phyloP scores from a whole-genome alignment of 2,888 invertebrate species.

The Ferrisia virgata region DNA sequence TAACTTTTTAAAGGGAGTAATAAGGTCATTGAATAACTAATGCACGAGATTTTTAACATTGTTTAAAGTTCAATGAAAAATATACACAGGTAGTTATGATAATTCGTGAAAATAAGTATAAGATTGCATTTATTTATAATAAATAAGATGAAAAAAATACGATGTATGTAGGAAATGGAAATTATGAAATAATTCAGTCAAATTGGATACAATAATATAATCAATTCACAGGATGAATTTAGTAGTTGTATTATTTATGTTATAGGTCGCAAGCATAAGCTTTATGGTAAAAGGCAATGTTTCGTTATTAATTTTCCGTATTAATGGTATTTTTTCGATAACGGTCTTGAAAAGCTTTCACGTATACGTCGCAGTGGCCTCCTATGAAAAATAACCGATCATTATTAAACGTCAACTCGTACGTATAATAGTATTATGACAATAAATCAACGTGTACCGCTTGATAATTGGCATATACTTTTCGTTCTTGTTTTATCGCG shows the following conservation, averaged over 20 bases:
- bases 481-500: slow-evolving; percentile 24
- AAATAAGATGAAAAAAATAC: background rate
- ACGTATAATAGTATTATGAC: background rate
- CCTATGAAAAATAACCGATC: slow-evolving; percentile 2
- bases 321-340: slow-evolving; percentile 4
- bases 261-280: background rate
- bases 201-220: background rate
- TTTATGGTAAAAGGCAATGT: background rate
- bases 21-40: background rate
- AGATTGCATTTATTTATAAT: background rate
- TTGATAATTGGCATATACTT: background rate
- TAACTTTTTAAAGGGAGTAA: background rate
- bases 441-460: slow-evolving; percentile 20
- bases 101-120: too few relatives aligned
- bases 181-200: slow-evolving; percentile 2
- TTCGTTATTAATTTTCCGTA: background rate
- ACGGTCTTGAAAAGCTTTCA: slow-evolving; percentile 31
- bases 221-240: background rate
- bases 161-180: background rate
- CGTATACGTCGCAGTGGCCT: slow-evolving; percentile 34
- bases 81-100: too few relatives aligned
- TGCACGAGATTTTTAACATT: background rate
- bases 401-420: background rate
- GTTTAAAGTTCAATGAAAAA: background rate
- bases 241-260: background rate